Evolutionary conservation across 2,888 invertebrate species (phyloP).

Genomic region (Drosophila ustulata): DNA sequence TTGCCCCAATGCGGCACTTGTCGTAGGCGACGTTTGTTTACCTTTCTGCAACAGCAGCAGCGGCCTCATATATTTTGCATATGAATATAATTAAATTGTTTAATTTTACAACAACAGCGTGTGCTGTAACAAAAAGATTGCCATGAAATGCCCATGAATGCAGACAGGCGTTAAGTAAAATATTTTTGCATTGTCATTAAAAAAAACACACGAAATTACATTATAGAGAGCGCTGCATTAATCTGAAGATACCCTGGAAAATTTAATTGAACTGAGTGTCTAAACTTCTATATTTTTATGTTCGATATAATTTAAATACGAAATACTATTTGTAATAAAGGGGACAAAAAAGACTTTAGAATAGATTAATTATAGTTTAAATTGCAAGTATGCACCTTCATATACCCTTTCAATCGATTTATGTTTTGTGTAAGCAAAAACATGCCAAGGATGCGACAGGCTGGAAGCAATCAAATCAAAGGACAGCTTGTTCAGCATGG

Average conservation of each 20-base stretch:
- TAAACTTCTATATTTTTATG: too few relatives aligned
- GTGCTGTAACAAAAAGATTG: conserved; percentile 19
- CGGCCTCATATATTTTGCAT: conserved; percentile 55
- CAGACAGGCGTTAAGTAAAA: conserved; percentile 53
- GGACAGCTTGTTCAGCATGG: background rate
- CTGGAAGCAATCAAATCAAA: background rate
- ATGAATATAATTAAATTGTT: conserved; percentile 68
- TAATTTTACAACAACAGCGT: conserved; percentile 45
- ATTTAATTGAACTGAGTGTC: background rate
- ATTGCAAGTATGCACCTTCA: background rate
- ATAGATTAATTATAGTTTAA: too few relatives aligned
- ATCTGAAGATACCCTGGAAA: background rate
- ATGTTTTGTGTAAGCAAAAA: background rate
- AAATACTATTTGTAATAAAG: too few relatives aligned
- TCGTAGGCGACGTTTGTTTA: conserved; percentile 55
- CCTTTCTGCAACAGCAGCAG: conserved; percentile 42
- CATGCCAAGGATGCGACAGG: background rate
- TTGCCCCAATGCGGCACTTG: conserved; percentile 37
- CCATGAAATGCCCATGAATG: conserved; percentile 26
- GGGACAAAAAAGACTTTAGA: too few relatives aligned
- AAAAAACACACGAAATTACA: conserved; percentile 9
- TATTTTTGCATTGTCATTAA: conserved; percentile 47
- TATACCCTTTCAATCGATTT: background rate
- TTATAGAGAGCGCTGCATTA: too few relatives aligned
- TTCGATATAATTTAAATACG: too few relatives aligned